A percentile compares a stretch with the other conserved stretches of the same genome.
Conservation (phyloP, 2,113 vertebrate species). For the Malaclemys terrapin region DNA sequence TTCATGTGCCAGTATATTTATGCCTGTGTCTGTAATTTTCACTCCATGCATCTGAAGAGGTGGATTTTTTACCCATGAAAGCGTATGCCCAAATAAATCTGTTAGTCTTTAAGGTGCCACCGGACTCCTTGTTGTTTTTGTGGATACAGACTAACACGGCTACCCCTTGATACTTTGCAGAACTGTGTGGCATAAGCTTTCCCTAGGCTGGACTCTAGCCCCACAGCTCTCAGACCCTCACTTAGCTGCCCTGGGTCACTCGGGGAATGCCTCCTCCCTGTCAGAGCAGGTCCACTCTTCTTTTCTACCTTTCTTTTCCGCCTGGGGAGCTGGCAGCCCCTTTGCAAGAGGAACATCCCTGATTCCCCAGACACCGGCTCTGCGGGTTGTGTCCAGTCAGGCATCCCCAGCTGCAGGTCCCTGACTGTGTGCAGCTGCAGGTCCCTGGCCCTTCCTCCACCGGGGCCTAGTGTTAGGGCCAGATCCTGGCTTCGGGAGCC, state of each 20-base stretch:
- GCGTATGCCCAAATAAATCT: no score
- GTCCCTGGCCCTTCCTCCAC: fast-evolving
- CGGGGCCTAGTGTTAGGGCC: fast-evolving
- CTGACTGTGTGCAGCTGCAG: fast-evolving
- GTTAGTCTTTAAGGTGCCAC: no score
- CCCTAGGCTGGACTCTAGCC: background rate
- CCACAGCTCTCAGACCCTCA: background rate
- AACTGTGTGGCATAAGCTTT: background rate
- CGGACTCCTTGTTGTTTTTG: no score
- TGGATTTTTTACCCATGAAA: no score
- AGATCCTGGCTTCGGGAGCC: background rate
- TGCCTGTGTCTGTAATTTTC: no score
- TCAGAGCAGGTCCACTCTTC: background rate
- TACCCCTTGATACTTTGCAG: background rate
- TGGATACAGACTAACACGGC: no score
- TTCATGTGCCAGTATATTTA: no score
- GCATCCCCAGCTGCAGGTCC: background rate
- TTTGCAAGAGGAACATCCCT: background rate
- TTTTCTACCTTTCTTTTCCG: background rate
- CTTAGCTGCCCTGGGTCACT: background rate
- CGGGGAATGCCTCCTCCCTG: background rate
- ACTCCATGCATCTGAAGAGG: no score
- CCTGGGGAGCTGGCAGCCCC: background rate
- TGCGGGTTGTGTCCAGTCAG: fast-evolving
- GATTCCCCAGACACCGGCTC: no score